phyloP scores from a whole-genome alignment of 2,888 invertebrate species.

The Fragum sueziense region DNA sequence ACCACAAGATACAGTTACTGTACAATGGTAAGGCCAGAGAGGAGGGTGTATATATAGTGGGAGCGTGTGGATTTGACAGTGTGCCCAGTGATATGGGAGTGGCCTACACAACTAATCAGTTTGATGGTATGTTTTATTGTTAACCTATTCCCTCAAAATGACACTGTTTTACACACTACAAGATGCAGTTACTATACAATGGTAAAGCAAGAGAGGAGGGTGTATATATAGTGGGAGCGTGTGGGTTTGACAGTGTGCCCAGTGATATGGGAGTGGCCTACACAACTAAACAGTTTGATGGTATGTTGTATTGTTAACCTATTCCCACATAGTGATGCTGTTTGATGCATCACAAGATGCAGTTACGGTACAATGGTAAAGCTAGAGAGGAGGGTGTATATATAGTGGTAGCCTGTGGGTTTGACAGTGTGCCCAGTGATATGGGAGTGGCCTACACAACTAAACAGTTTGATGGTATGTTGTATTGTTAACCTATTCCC shows the following conservation, averaged over 20 bases:
- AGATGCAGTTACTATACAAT: slow-evolving; percentile 92
- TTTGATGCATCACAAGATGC: too few relatives aligned
- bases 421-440: slow-evolving; percentile 96
- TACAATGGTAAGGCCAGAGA: slow-evolving; percentile 88
- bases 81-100: slow-evolving; percentile 95
- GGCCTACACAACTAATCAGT: slow-evolving; percentile 84
- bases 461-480: slow-evolving; percentile 75
- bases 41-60: slow-evolving; percentile 92
- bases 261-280: slow-evolving; percentile 93
- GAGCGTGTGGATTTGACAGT: slow-evolving; percentile 96
- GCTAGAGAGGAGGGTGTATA: slow-evolving; percentile 90
- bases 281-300: slow-evolving; percentile 79
- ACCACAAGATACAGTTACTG: slow-evolving; percentile 90
- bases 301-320: slow-evolving; percentile 46
- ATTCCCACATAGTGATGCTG: too few relatives aligned
- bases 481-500: neutral
- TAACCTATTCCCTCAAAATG: too few relatives aligned
- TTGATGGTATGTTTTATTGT: slow-evolving; percentile 67
- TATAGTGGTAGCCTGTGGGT: slow-evolving; percentile 95
- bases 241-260: slow-evolving; percentile 97
- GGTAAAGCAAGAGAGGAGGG: slow-evolving; percentile 87
- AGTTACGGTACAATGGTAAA: slow-evolving; percentile 89
- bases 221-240: slow-evolving; percentile 94
- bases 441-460: slow-evolving; percentile 89
- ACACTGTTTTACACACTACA: too few relatives aligned